Evolutionary conservation across 2,888 invertebrate species (phyloP), one percentile per base, ranked within the genome.

Genomic region (Epinotia ramella): DNA sequence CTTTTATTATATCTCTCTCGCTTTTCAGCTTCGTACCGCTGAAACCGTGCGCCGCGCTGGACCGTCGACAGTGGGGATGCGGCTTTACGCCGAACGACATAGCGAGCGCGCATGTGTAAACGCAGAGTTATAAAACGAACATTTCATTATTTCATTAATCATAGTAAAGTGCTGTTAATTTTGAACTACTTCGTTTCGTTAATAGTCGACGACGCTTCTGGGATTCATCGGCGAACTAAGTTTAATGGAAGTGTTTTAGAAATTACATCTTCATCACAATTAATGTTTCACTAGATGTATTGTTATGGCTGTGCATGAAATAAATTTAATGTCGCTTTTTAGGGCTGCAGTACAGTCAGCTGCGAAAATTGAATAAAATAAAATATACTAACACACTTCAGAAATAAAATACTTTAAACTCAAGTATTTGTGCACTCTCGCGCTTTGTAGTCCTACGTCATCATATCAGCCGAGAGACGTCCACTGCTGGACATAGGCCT

Each of bases 141-240:
- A 53, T 53, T 53, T 53, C 49, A 49, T 49, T 49, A 20, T 66
- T 69, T 46, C 59, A 69, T 69, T 60, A 69, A 69, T 69, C 69
- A 44, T 46, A 69, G 46, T 24, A 68, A 59, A 68, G 68, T 69
- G 69, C 59, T 46, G 69, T 69, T 69, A 59, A 69, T 69, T 60
- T 69, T 69, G 59, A 60, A 69, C 60, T 53, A n/a, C n/a, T 53
- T 18, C 59, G 69, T 69, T 20, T 57, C 46, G 69, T 69, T 69
- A 49, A 60, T 46, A 20, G 24, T 20, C 57, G 20, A 46, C n/a
- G 59, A 24, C 46, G 24, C 69, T 69, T 69, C 18, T n/a, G 69
- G 69, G 68, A 40, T 57, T 24, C 44, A 59, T 68, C 59, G 40
- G 13, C 16, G n/a, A 49, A 13, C 20, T 5, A 65, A 57, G 9